Evolutionary conservation across 2,113 vertebrate genomes (phyloP), one percentile per base, ranked within the genome.

Genomic region (Neolamprologus kungweensis): DNA sequence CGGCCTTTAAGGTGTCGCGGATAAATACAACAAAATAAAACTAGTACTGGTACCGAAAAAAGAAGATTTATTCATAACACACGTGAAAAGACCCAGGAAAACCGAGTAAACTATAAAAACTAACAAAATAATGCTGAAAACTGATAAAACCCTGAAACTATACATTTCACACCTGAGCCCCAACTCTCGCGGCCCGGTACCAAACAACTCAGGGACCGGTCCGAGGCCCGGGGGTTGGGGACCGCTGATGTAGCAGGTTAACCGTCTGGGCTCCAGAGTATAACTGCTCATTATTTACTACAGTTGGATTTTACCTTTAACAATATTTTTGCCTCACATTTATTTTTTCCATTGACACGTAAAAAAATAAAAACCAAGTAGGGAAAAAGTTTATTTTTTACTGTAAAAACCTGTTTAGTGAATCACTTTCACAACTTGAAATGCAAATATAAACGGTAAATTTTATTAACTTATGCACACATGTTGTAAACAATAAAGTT

Each of bases 191-290:
- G 37, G 37, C 10, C 37, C 37, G 37, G 37, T 4, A 37, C 35
- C 35, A 35, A 35, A 35, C 9, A 1, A 35, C 35, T 35, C 35
- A 35, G 2, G 9, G 35, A 35, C 37, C 10, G 37, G 37, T 5
- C 37, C 10, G 10, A 40, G 37, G 37, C 37, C 37, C 11, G 2
- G 35, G 40, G 1, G 11, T 40, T 12, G 40, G 40, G 40, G 40
- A 40, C 40, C 40, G 40, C 40, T 4, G 28, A 10, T 33, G 28
- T 33, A 63, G 3, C 16, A 2, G 28, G 28, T 35, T 35, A 63
- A 63, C 58, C 0, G 0, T 63, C 58, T 12, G 31, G 17, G 31
- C 31, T 63, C 2, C 58, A 19, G 58, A 0, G 16, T 11, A 33
- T 63, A 33, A 11, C 28, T 63, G 28, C 58, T 63, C 58, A 4